phyloP scores from a whole-genome alignment of 2,113 vertebrate genomes.

The Amphilophus citrinellus region DNA sequence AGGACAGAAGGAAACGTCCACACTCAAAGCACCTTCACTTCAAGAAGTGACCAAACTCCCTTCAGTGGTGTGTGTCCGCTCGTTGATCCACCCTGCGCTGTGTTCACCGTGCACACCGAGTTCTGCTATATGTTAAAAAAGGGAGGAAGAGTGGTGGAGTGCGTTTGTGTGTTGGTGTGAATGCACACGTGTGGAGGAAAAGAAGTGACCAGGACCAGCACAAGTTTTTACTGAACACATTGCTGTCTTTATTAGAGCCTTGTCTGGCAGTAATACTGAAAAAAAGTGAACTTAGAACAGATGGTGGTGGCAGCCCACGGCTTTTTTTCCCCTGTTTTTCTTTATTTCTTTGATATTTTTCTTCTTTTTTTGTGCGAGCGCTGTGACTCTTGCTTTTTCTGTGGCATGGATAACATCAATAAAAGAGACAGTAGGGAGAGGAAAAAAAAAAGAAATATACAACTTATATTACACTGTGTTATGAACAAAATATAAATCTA shows the following conservation, averaged over 20 bases:
- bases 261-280: conserved; percentile 99
- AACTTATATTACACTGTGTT: conserved; percentile 99
- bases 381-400: conserved; percentile 92
- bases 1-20: not conserved
- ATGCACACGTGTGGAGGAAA: conserved; percentile 36
- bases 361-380: conserved; percentile 90
- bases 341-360: conserved; percentile 80
- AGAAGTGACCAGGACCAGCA: conserved; percentile 85
- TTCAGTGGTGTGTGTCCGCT: not conserved
- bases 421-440: conserved; percentile 88
- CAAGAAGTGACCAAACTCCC: not conserved
- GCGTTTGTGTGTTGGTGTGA: not conserved
- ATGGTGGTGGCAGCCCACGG: conserved; percentile 93
- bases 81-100: not conserved
- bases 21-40: not conserved
- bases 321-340: conserved; percentile 81
- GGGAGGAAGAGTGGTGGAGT: accelerated
- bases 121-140: not conserved
- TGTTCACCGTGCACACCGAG: not conserved
- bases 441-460: conserved; percentile 99
- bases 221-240: conserved; percentile 94
- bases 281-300: conserved; percentile 94
- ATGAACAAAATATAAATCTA: conserved; percentile 99
- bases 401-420: conserved; percentile 99
- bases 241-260: conserved; percentile 99